Conservation (phyloP, 2,888 invertebrate species). For the Caradrina clavipalpis region DNA sequence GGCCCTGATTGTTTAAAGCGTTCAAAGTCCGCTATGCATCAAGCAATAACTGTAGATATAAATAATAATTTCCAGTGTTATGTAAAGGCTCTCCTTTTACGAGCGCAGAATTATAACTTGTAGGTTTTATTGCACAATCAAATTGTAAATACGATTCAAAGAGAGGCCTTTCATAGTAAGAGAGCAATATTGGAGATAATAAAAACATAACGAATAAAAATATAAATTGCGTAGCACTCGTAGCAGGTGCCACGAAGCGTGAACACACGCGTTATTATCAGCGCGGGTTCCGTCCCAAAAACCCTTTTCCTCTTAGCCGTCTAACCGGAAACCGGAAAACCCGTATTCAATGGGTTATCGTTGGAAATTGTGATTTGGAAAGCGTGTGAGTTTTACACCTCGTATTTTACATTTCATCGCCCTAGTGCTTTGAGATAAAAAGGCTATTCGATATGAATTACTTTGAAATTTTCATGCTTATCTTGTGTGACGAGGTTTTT, state of each 20-base stretch:
- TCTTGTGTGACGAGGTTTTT: slow-evolving; percentile 8
- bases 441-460: slow-evolving; percentile 40
- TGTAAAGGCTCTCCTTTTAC: slow-evolving; percentile 41
- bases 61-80: slow-evolving; percentile 35
- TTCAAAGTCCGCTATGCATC: slow-evolving; percentile 20
- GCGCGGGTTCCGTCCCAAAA: slow-evolving; percentile 64
- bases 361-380: slow-evolving; percentile 66
- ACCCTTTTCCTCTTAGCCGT: slow-evolving; percentile 65
- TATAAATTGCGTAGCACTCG: slow-evolving; percentile 64
- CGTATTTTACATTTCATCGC: slow-evolving; percentile 53
- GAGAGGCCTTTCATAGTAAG: slow-evolving; percentile 41
- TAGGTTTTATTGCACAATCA: slow-evolving; percentile 41
- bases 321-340: slow-evolving; percentile 71
- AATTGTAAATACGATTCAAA: slow-evolving; percentile 46
- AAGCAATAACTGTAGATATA: slow-evolving; percentile 34
- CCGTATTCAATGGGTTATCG: slow-evolving; percentile 68
- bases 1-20: slow-evolving; percentile 26
- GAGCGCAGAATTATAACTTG: slow-evolving; percentile 42
- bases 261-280: slow-evolving; percentile 69
- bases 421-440: slow-evolving; percentile 46
- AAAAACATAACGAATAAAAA: slow-evolving; percentile 60
- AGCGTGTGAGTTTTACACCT: slow-evolving; percentile 61
- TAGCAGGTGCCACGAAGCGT: slow-evolving; percentile 72
- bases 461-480: slow-evolving; percentile 27
- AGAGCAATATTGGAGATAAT: slow-evolving; percentile 54